A percentile compares a stretch with the other conserved stretches of the same genome.
phyloP scores from a whole-genome alignment of 2,113 vertebrate species.

The Clarias macrocephalus region DNA sequence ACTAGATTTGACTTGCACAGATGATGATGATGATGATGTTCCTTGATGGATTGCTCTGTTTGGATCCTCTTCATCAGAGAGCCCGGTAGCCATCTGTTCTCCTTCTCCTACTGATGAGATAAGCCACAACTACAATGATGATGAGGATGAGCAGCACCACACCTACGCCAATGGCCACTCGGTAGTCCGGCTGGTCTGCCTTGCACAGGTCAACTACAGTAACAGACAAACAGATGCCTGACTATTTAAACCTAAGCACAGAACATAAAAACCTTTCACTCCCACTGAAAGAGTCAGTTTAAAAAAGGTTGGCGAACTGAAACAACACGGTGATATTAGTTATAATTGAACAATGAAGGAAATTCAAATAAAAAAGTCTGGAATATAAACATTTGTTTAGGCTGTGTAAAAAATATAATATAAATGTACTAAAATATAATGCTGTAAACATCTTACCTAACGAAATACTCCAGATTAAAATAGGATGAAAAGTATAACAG shows the following conservation, averaged over 20 bases:
- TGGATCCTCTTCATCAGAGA: conserved; percentile 65
- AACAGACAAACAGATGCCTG: background rate
- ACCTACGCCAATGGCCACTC: conserved; percentile 76
- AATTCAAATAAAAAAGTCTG: background rate
- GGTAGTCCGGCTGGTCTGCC: conserved; percentile 58
- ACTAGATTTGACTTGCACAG: background rate
- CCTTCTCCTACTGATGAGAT: conserved; percentile 68
- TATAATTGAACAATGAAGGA: background rate
- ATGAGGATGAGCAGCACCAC: conserved; percentile 77
- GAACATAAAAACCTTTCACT: background rate
- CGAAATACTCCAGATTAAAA: background rate
- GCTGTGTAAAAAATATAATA: no score
- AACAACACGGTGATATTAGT: background rate
- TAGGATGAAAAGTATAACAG: background rate
- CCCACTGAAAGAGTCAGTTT: background rate
- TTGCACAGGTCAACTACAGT: conserved; percentile 69
- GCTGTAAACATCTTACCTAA: background rate
- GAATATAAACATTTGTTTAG: background rate
- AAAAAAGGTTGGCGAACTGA: background rate
- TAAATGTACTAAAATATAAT: background rate
- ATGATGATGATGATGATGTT: background rate
- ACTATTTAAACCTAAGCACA: background rate
- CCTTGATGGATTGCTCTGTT: background rate
- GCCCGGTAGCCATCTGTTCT: conserved; percentile 75
- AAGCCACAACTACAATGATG: conserved; percentile 73